Evolutionary conservation across 2,113 vertebrate genomes (phyloP).

Genomic region (Dicaeum eximium): DNA sequence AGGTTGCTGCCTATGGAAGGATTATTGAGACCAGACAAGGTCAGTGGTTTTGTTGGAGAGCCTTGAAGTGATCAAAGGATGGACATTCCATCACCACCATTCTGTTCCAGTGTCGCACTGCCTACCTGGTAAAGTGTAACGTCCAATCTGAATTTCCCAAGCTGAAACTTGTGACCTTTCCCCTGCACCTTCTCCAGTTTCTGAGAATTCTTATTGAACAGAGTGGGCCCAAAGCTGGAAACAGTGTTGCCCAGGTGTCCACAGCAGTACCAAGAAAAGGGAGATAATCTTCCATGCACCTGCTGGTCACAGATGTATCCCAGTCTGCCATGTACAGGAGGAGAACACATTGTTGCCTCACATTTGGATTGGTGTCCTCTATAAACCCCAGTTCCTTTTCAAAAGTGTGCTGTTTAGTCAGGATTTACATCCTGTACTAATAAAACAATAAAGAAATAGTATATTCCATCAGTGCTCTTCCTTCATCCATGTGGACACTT

Average conservation of each 20-base stretch:
- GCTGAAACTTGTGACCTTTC: neutral
- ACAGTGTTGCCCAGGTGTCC: neutral
- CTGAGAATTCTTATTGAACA: neutral
- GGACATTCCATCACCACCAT: neutral
- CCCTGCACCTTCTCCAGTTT: neutral
- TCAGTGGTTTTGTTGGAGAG: neutral
- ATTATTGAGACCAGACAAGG: neutral
- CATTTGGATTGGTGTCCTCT: neutral
- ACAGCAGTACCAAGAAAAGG: accelerated
- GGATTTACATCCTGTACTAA: neutral
- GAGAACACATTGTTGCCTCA: neutral
- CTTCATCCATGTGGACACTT: neutral
- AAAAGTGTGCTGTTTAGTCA: neutral
- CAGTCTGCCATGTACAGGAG: neutral
- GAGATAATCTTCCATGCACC: neutral
- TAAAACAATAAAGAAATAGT: neutral
- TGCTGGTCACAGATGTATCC: neutral
- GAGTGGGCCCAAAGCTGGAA: neutral
- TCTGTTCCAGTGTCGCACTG: neutral
- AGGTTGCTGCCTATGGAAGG: neutral
- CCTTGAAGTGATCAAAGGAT: neutral
- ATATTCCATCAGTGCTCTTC: neutral
- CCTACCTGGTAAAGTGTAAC: neutral
- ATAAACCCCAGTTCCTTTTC: neutral
- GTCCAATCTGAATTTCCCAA: neutral